phyloP scores from a whole-genome alignment of 2,888 invertebrate genomes.

The Idaea dimidiata region DNA sequence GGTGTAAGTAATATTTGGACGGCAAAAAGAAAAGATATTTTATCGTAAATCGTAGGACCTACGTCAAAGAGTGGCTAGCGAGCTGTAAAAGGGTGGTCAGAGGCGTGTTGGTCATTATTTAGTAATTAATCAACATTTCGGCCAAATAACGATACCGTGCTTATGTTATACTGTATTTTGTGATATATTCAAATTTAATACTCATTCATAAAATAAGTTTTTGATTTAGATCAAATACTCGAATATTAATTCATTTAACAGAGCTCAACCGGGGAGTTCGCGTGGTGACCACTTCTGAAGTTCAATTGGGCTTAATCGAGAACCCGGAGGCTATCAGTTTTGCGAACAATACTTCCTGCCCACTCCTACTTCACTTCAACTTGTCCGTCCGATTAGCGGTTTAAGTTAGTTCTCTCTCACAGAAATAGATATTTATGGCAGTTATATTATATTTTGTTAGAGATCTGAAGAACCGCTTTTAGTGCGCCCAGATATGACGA shows the following conservation, averaged over 20 bases:
- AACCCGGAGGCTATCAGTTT: not conserved
- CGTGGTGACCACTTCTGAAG: not conserved
- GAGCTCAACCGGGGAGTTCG: not conserved
- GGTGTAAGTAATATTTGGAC: conserved; percentile 12
- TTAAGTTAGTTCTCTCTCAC: not conserved
- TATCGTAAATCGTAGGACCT: conserved; percentile 23
- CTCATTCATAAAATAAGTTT: not conserved
- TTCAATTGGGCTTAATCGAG: not conserved
- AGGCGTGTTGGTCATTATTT: conserved; percentile 33
- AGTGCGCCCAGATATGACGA: not conserved
- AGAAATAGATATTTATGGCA: not conserved
- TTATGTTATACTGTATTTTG: conserved; percentile 13
- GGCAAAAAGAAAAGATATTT: conserved; percentile 20
- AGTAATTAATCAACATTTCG: conserved; percentile 34
- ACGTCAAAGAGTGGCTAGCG: conserved; percentile 27
- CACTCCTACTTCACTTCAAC: not conserved
- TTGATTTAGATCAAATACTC: not conserved
- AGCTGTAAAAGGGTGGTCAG: conserved; percentile 30
- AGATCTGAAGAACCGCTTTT: not conserved
- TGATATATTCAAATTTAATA: not conserved
- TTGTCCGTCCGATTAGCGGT: not conserved
- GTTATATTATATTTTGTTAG: not conserved
- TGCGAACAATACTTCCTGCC: not conserved
- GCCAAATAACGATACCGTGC: conserved; percentile 28
- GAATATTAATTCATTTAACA: not conserved